Evolutionary conservation across 2,113 vertebrate genomes (phyloP), one percentile per base, ranked within the genome.

Genomic region (Dolichotis patagonum): DNA sequence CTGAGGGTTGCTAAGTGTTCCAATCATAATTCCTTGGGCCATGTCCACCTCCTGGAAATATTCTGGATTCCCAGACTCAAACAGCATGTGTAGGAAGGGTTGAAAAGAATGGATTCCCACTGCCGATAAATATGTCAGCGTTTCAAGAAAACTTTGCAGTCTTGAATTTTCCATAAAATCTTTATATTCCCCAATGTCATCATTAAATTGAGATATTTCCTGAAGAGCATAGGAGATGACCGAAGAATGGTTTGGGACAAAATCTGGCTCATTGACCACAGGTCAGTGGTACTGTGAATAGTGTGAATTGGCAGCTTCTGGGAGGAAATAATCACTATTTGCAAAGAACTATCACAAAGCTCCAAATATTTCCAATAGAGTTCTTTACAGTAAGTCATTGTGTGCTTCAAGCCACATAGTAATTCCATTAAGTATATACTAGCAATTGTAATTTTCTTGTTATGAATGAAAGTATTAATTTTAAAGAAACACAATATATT

Each of bases 361-460:
- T 35, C 9, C 3, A 54, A 22, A 52, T 80, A 32, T 5, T 9
- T 89, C 1, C 46, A 52, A 35, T 71, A 85, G n/a, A 73, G 30
- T 58, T 89, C 5, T 75, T 92, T 5, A 11, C 41, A 35, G 20
- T 41, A 77, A 28, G 5, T 90, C 8, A 60, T 69, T 43, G 52
- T 77, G 19, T 78, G 75, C 62, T 89, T 56, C 30, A 89, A 94
- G 9, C 35, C 16, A 54, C 17, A 63, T 1, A 28, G 0, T 49
- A 56, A 89, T 89, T 32, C 16, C n/a, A 26, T 69, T 54, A 78
- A 9, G 24, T 58, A 3, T 0, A 62, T 56, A 38, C 41, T 82
- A 92, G 69, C 12, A 81, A 81, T 56, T 73, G 4, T 62, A 52
- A n/a, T 85, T 78, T 94, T 94, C 82, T n/a, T 90, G 2, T 84